Conservation (phyloP, 2,888 invertebrate genomes). For the Oxytorus armatus region DNA sequence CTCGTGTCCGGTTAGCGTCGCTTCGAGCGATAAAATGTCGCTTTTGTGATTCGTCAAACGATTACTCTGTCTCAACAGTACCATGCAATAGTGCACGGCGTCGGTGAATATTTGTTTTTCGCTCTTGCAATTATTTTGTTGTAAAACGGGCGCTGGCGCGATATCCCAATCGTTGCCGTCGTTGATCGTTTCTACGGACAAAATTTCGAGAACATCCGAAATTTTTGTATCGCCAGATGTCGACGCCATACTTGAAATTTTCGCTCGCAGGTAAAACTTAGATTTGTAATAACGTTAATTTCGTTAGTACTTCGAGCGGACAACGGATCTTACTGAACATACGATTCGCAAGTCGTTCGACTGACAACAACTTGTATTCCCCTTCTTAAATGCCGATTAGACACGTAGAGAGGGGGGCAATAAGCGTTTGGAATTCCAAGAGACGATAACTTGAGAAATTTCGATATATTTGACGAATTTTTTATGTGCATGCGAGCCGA, state of each 20-base stretch:
- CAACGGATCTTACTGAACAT: conserved; percentile 7
- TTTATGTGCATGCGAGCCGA: no score
- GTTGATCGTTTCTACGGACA: conserved; percentile 27
- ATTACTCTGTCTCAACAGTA: conserved; percentile 58
- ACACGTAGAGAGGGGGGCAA: not conserved
- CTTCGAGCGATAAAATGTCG: conserved; percentile 56
- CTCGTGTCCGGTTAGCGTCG: conserved; percentile 63
- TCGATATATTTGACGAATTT: not conserved
- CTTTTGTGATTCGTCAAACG: conserved; percentile 55
- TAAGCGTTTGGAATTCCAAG: not conserved
- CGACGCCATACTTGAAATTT: conserved; percentile 22
- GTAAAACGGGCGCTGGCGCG: not conserved
- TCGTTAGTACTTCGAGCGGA: conserved; percentile 1
- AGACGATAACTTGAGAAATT: not conserved
- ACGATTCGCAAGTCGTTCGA: not conserved
- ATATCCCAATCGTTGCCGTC: conserved; percentile 22
- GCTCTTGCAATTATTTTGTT: conserved; percentile 6
- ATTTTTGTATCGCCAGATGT: conserved; percentile 14
- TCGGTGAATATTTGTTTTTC: conserved; percentile 65
- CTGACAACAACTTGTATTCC: not conserved
- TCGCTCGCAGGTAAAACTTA: no score
- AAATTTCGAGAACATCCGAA: conserved; percentile 43
- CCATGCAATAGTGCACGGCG: conserved; percentile 65
- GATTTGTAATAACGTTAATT: no score
- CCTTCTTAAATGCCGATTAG: not conserved